phyloP scores from a whole-genome alignment of 53 echinoderm and acorn worm genomes.

The Zoroaster sp. region DNA sequence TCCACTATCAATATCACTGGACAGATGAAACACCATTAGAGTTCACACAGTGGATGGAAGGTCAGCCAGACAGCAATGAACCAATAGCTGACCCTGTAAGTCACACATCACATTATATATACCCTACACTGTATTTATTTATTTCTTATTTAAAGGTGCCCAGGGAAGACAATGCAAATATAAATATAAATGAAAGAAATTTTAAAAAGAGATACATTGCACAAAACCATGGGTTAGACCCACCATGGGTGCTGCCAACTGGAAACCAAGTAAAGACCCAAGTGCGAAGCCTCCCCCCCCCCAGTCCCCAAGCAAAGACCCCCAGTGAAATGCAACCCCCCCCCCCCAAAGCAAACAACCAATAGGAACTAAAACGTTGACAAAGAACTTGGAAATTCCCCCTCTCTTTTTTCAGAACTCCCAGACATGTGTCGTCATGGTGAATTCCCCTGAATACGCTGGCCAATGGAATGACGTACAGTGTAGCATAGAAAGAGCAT shows the following conservation, averaged over 20 bases:
- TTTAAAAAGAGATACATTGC: no score
- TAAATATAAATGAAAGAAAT: no score
- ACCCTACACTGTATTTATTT: no score
- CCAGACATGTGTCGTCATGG: slow-evolving; percentile 54
- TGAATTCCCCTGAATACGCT: slow-evolving; percentile 42
- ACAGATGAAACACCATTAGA: slow-evolving; percentile 14
- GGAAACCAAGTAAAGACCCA: no score
- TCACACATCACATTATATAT: no score
- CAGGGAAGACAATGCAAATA: no score
- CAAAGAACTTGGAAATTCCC: not conserved
- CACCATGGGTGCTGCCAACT: not conserved
- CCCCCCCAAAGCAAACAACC: not conserved
- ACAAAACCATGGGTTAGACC: no score
- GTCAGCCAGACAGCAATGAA: not conserved
- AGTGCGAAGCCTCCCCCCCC: no score
- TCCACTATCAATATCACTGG: slow-evolving; percentile 54
- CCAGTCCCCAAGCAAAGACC: no score
- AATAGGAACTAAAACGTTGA: not conserved
- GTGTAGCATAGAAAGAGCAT: slow-evolving; percentile 42
- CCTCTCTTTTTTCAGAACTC: not conserved
- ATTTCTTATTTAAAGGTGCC: no score
- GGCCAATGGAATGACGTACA: slow-evolving; percentile 65
- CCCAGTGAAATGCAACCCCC: not conserved
- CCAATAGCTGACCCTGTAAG: slow-evolving; percentile 47
- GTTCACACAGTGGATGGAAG: slow-evolving; percentile 5